phyloP scores from a whole-genome alignment of 2,797 vertebrate genomes.

The Tadarida brasiliensis region DNA sequence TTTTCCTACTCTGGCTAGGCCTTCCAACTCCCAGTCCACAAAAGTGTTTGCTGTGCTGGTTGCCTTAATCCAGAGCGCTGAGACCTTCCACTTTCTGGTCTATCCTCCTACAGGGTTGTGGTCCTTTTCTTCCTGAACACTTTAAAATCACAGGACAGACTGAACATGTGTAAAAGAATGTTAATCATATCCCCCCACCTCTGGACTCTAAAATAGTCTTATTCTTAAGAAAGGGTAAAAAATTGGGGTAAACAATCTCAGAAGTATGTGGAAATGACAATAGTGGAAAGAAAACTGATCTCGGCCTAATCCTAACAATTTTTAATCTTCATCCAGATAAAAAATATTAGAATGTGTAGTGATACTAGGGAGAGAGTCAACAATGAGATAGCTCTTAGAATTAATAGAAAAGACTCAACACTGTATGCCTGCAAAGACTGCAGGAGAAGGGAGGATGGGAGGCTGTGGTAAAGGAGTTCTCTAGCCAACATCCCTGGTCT shows the following conservation, averaged over 20 bases:
- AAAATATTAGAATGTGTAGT: background rate
- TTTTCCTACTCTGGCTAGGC: background rate
- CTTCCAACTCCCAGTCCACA: background rate
- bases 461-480: background rate
- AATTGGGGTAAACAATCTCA: background rate
- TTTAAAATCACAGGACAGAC: background rate
- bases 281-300: background rate
- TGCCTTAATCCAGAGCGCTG: background rate
- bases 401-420: background rate
- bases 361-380: background rate
- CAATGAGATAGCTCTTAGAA: background rate
- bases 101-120: background rate
- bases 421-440: background rate
- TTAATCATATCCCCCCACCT: background rate
- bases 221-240: background rate
- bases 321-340: background rate
- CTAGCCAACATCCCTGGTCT: background rate
- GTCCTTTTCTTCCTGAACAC: background rate
- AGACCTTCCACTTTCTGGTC: background rate
- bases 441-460: background rate
- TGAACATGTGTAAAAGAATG: background rate
- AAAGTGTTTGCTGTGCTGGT: background rate
- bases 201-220: background rate
- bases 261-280: background rate
- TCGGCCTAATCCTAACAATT: background rate